phyloP scores from a whole-genome alignment of 2,797 vertebrate genomes.

The Acanthurus tractus region DNA sequence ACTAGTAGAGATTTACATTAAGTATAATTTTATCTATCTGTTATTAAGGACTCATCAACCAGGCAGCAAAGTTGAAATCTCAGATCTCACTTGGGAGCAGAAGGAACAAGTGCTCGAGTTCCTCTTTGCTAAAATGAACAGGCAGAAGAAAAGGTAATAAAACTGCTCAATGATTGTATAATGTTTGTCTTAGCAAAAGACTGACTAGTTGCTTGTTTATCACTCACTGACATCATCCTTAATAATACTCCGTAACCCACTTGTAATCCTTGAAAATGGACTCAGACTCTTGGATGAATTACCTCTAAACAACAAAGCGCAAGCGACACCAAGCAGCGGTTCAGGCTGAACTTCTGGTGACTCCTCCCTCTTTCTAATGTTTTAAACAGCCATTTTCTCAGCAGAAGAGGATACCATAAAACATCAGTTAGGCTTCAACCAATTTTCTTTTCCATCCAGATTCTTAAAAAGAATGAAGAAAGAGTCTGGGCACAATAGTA shows the following conservation, averaged over 20 bases:
- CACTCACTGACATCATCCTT: conserved; percentile 43
- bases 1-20: neutral
- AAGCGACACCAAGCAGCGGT: conserved; percentile 55
- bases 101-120: conserved; percentile 90
- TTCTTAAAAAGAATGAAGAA: conserved; percentile 84
- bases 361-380: conserved; percentile 86
- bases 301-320: conserved; percentile 65
- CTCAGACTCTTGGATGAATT: conserved; percentile 52
- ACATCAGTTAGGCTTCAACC: conserved; percentile 83
- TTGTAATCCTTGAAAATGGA: conserved; percentile 55
- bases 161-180: conserved; percentile 19
- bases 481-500: conserved; percentile 86
- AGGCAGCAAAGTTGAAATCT: conserved; percentile 85
- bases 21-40: conserved; percentile 13
- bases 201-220: conserved; percentile 17
- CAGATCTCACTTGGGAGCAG: conserved; percentile 93
- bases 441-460: conserved; percentile 86
- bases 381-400: conserved; percentile 83
- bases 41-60: conserved; percentile 83
- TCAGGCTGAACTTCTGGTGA: conserved; percentile 69
- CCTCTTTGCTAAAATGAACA: conserved; percentile 94
- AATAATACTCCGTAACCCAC: conserved; percentile 47
- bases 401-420: conserved; percentile 86
- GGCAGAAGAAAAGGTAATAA: conserved; percentile 83
- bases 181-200: conserved; percentile 39